A percentile compares a stretch with the other conserved stretches of the same genome.
Evolutionary conservation across 2,888 invertebrate species (phyloP).

Genomic region (Phytoseiulus persimilis): DNA sequence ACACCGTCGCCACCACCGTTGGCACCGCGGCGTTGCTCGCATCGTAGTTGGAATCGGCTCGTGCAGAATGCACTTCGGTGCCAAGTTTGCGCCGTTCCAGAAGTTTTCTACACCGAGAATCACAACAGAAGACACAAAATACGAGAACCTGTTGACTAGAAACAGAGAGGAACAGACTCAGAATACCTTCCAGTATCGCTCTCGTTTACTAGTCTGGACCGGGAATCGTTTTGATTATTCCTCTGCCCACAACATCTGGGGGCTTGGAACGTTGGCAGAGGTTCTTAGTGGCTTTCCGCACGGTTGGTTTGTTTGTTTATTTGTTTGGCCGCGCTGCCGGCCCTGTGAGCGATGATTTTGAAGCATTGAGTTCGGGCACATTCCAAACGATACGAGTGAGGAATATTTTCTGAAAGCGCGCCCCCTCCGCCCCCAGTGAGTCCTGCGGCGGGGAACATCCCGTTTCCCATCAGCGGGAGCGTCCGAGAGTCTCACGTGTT

Average conservation of each 20-base stretch:
- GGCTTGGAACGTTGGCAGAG: neutral
- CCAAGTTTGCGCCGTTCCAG: neutral
- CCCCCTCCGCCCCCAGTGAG: too few species aligned
- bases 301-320: neutral
- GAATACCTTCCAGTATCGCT: neutral
- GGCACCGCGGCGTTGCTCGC: neutral
- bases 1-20: neutral
- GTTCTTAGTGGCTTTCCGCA: neutral
- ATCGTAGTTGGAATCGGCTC: neutral
- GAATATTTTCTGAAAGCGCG: too few species aligned
- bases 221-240: neutral
- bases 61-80: neutral
- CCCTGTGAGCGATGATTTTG: neutral
- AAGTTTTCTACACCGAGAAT: neutral
- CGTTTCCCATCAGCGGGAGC: too few species aligned
- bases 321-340: neutral
- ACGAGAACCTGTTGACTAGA: neutral
- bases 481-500: too few species aligned
- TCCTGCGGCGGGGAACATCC: too few species aligned
- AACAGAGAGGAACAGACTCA: neutral
- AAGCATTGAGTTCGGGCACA: too few species aligned
- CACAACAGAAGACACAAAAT: neutral
- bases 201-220: neutral
- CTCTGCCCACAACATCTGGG: neutral
- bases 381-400: too few species aligned